Base-by-base conservation (phyloP, 2,888 invertebrate species). In the Podabrus alpinus region DNA sequence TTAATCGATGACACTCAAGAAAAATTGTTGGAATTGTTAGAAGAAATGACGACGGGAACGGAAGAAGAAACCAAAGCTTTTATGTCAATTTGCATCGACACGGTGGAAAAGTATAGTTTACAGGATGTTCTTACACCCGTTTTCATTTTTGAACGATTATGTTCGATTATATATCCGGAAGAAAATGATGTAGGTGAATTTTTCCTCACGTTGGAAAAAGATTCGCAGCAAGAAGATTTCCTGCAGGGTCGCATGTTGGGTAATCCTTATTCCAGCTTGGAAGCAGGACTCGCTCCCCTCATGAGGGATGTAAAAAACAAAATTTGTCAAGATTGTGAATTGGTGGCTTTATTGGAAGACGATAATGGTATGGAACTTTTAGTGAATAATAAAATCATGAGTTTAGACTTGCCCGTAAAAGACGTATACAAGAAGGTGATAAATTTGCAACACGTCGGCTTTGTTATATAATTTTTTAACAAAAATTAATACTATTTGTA, bases 271-370 rank as follows among this genome's bases (percentile, higher is more conserved):
- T 97, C 96, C 73, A 97, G 96, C 29, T 90, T 93, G 25, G 99
- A 99, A 85, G 93, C 95, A 0, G 98, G 98, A 9, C 91, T 99
- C 82, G 99, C 99, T 0, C 99, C 99, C 0, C 88, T 98, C 11
- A 99, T 99, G 99, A 91, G 99, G 59, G 98, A 99, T 86, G 96
- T 99, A 10, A 99, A 99, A 88, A 99, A 99, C 88, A 99, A 99
- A 88, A 99, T 99, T 80, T 97, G 97, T 85, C 95, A 95, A 66
- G 99, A 99, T 88, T 99, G 99, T 87, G 99, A 99, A 86, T 89
- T 99, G 75, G 97, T 99, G n/a, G 98, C 99, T 0, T 88, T 99
- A 21, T 88, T 99, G 0, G 99, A 99, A 85, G 99, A 99, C 86
- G 99, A 99, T 87, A 98, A 97, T 84, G 98, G 98, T 71, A 99